Evolutionary conservation across 1,140 invertebrate species (phyloP), one percentile per base, ranked within the genome.

Genomic region (Cheumatopsyche charites): DNA sequence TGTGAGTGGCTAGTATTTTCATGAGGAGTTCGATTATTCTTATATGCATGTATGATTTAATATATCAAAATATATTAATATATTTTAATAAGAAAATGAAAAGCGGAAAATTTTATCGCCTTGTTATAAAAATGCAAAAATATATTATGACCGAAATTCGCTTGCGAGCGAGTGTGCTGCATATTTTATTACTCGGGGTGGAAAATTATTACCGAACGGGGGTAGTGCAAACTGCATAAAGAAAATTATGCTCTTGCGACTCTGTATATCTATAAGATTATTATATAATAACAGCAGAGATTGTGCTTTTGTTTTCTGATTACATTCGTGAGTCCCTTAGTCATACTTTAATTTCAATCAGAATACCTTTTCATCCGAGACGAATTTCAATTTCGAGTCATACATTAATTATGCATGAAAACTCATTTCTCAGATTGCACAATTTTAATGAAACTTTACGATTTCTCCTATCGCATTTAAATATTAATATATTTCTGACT

Each of bases 121-220:
- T 1, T 13, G 12, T n/a, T 47, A 47, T 52, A 52, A 52, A 52
- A 52, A 52, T 52, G 47, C 47, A 52, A 52, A 52, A 52, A 52
- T 52, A 52, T 52, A 15, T 36, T 36, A 36, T 36, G 29, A 36
- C 29, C 29, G 29, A 36, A 36, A 52, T 19, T 52, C 47, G 19
- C 47, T 52, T 19, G 47, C 29, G 29, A 36, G 29, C 29, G 29
- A 36, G 29, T 36, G 29, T 36, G 29, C 47, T 52, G 47, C 47
- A 52, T 52, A 52, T 52, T 52, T 52, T 52, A 52, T 52, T 52
- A 19, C 47, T 52, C 29, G 29, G 29, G 29, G 45, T 47, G 47
- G 47, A 52, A 52, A 17, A 52, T 17, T 52, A 17, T 17, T 52
- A 52, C 19, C 29, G 29, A 36, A 52, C 19, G 47, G 47, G 12